Evolutionary conservation across 2,113 vertebrate species (phyloP), one percentile per base, ranked within the genome.

Genomic region (Clinocottus analis): DNA sequence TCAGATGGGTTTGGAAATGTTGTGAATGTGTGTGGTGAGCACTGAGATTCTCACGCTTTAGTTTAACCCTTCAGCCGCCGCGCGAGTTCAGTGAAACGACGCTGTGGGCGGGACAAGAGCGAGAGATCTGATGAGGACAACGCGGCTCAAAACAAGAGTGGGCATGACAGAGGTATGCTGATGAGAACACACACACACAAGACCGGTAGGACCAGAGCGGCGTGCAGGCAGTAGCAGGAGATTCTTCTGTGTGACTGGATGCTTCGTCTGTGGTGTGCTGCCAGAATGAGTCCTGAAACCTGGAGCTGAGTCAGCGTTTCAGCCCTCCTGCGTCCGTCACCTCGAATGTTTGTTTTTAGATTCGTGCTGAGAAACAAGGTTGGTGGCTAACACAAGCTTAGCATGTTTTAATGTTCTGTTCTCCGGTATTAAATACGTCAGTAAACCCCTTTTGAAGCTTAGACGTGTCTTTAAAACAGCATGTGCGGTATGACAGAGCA

Each of bases 91-190:
- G 21, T 8, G 8, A 35, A 43, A 41, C 33, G 25, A 61, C 7
- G 6, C 33, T 33, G 45, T 56, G 35, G 16, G 43, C 0, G 43
- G 17, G 19, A 67, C 35, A 3, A 56, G 39, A 64, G 19, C 39
- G 41, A 23, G 33, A 62, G 45, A 66, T 68, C 56, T 70, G 45
- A 63, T 77, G 51, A 72, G 62, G 64, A 16, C 2, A 25, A 13
- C 21, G 27, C 13, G 43, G 16, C 5, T 6, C 45, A 23, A 37
- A 82, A 67, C 81, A 84, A 79, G 84, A 73, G 67, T 7, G 39
- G 72, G 47, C 71, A 78, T 41, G 81, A 68, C 25, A 7, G 63
- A 80, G 69, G 55, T 72, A 80, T 80, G 79, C 60, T 27, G 61
- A 25, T 21, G 31, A 60, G 13, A 16, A 23, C 33, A n/a, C n/a